Percentiles rank a stretch among this genome's conserved stretches.
Evolutionary conservation across 1,140 invertebrate genomes (phyloP).

Genomic region (Papilio dardanus): DNA sequence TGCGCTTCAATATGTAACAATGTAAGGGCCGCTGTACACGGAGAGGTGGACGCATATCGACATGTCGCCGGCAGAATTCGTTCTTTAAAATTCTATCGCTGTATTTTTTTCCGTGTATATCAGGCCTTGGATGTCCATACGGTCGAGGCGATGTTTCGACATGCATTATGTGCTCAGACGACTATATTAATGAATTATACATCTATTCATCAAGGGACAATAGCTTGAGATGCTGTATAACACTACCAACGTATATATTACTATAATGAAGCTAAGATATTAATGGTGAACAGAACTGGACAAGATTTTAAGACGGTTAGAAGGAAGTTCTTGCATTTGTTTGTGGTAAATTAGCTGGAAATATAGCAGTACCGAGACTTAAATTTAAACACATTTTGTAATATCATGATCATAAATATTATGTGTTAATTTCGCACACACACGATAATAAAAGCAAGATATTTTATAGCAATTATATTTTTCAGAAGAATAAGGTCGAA

Average conservation of each 20-base stretch:
- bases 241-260: conserved; percentile 66
- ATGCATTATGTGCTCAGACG: conserved; percentile 46
- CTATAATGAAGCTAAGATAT: conserved; percentile 69
- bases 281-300: conserved; percentile 53
- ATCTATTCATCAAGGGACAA: conserved; percentile 66
- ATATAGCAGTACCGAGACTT: too few species aligned
- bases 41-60: too few species aligned
- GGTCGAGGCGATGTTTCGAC: conserved; percentile 44
- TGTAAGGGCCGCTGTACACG: neutral
- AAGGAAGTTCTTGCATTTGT: conserved; percentile 23
- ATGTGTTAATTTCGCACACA: too few species aligned
- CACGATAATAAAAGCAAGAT: too few species aligned
- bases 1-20: neutral
- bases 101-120: neutral
- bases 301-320: conserved; percentile 49
- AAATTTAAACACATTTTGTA: too few species aligned
- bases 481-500: neutral
- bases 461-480: neutral
- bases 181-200: conserved; percentile 62
- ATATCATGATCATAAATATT: too few species aligned
- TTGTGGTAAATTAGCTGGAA: too few species aligned
- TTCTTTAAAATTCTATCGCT: too few species aligned
- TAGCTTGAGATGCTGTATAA: conserved; percentile 60
- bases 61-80: too few species aligned
- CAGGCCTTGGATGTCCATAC: neutral